A percentile compares a stretch with the other conserved stretches of the same genome.
Evolutionary conservation across 2,888 invertebrate genomes (phyloP).

Genomic region (Sthenelais limicola): DNA sequence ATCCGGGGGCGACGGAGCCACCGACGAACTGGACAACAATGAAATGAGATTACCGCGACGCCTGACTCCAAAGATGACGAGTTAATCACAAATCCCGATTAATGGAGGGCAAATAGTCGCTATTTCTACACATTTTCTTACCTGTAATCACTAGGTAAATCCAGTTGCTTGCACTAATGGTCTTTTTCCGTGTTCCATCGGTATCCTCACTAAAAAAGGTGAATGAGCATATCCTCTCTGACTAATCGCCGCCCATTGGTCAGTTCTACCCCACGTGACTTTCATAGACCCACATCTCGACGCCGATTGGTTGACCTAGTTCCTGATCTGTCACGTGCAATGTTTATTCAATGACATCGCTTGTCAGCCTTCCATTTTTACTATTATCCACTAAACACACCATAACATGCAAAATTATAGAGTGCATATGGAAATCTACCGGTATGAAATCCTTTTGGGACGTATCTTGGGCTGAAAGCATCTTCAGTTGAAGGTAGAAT

Average conservation of each 20-base stretch:
- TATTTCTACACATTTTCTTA: too few species aligned
- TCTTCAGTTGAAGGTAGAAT: neutral
- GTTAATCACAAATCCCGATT: too few species aligned
- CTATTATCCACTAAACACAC: neutral
- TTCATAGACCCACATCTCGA: conserved; percentile 40
- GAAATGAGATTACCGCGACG: too few species aligned
- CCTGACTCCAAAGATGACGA: too few species aligned
- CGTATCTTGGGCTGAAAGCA: neutral
- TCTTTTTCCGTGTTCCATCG: conserved; percentile 12
- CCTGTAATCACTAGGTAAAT: too few species aligned
- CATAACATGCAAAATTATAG: neutral
- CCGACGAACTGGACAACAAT: too few species aligned
- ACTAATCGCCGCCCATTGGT: conserved; percentile 50
- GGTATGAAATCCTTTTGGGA: neutral
- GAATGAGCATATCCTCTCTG: conserved; percentile 63
- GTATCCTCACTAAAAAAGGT: conserved; percentile 61
- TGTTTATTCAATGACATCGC: conserved; percentile 43
- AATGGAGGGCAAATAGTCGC: too few species aligned
- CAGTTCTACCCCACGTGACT: conserved; percentile 47
- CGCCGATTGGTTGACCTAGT: conserved; percentile 48
- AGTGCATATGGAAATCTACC: neutral
- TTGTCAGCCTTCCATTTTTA: conserved; percentile 2
- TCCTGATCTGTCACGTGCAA: conserved; percentile 35
- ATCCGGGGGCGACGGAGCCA: too few species aligned
- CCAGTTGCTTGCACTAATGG: too few species aligned